Evolutionary conservation across 2,888 invertebrate species (phyloP).

Genomic region (Zhengitettix transpicula): DNA sequence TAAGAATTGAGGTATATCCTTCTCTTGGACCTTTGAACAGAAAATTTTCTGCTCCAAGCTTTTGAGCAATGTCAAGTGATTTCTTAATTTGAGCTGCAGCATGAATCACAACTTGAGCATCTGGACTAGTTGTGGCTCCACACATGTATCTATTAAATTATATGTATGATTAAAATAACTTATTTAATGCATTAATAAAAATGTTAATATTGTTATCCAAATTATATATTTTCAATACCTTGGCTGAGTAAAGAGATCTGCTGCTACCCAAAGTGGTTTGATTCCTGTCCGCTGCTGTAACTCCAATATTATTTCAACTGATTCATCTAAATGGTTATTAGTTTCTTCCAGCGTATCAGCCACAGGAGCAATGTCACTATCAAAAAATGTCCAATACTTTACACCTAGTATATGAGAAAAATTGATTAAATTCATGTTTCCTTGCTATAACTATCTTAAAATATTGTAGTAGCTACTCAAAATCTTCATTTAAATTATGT

Average conservation of each 20-base stretch:
- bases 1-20: conserved; percentile 39
- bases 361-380: conserved; percentile 40
- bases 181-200: neutral
- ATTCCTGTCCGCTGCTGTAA: conserved; percentile 36
- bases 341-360: conserved; percentile 36
- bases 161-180: neutral
- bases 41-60: conserved; percentile 41
- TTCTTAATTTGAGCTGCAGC: conserved; percentile 44
- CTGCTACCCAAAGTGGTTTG: conserved; percentile 43
- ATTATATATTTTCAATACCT: conserved; percentile 24
- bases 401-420: conserved; percentile 19
- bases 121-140: conserved; percentile 42
- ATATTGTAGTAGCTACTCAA: too few species aligned
- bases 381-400: conserved; percentile 46
- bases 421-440: too few species aligned
- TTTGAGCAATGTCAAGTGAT: conserved; percentile 41
- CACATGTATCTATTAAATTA: conserved; percentile 32
- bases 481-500: too few species aligned
- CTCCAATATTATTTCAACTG: conserved; percentile 37
- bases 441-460: too few species aligned
- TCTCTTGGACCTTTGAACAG: conserved; percentile 43
- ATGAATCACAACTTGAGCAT: conserved; percentile 37
- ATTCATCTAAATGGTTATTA: conserved; percentile 36
- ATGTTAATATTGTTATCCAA: too few species aligned
- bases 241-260: conserved; percentile 41